Evolutionary conservation across 2,797 vertebrate genomes (phyloP).

Genomic region (Semotilus atromaculatus): DNA sequence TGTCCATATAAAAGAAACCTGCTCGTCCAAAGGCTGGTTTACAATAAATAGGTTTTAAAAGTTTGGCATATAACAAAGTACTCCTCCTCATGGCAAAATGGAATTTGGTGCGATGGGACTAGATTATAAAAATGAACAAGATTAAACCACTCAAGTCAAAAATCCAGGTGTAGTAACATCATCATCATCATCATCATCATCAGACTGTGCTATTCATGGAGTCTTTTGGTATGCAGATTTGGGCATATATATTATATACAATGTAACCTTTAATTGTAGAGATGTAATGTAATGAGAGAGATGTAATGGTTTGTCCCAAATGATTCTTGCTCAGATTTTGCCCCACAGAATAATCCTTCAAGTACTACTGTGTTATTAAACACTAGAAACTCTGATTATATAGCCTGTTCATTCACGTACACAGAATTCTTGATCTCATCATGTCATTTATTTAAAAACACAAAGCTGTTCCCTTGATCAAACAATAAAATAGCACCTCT

Average conservation of each 20-base stretch:
- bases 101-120: slow-evolving; percentile 11
- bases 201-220: slow-evolving; percentile 31
- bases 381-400: slow-evolving; percentile 24
- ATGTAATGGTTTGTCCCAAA: slow-evolving; percentile 27
- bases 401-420: slow-evolving; percentile 18
- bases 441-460: slow-evolving; percentile 41
- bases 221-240: slow-evolving; percentile 16
- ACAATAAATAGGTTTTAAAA: slow-evolving; percentile 34
- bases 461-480: slow-evolving; percentile 45
- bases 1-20: neutral
- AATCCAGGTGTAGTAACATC: neutral
- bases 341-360: slow-evolving; percentile 15
- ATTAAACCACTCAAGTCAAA: slow-evolving; percentile 17
- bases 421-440: slow-evolving; percentile 18
- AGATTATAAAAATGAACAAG: slow-evolving; percentile 13
- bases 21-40: neutral
- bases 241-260: slow-evolving; percentile 37
- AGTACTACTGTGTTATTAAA: slow-evolving; percentile 14
- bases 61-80: slow-evolving; percentile 8
- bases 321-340: neutral
- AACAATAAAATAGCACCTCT: slow-evolving; percentile 29
- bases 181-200: slow-evolving; percentile 23
- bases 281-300: slow-evolving; percentile 5
- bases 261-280: slow-evolving; percentile 11
- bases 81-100: neutral